phyloP scores from a whole-genome alignment of 2,113 vertebrate species.

The Myodes glareolus region DNA sequence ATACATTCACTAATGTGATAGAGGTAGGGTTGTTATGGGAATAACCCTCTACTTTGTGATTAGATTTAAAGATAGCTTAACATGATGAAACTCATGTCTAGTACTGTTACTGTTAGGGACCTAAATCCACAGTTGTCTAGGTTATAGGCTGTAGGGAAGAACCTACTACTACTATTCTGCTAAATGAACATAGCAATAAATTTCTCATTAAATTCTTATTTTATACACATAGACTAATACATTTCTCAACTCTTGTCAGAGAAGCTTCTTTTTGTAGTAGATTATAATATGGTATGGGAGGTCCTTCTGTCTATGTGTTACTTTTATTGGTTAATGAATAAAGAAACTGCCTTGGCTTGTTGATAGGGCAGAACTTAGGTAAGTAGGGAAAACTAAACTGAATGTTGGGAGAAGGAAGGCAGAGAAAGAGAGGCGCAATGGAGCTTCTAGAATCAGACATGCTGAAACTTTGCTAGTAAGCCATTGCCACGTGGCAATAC shows the following conservation, averaged over 20 bases:
- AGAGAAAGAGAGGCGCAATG: too few species aligned
- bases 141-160: background rate
- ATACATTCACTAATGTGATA: background rate
- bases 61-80: too few species aligned
- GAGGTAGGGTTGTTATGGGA: background rate
- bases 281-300: background rate
- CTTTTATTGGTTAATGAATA: too few species aligned
- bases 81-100: background rate
- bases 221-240: background rate
- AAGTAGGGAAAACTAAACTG: too few species aligned
- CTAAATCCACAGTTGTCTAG: background rate
- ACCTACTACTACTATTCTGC: background rate
- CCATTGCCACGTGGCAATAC: too few species aligned
- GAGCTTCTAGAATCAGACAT: too few species aligned
- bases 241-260: background rate
- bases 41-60: background rate
- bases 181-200: background rate
- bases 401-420: too few species aligned
- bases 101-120: background rate
- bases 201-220: background rate
- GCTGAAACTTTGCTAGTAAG: too few species aligned
- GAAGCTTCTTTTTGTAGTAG: background rate
- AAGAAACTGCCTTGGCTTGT: too few species aligned
- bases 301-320: too few species aligned
- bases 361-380: background rate